A percentile compares a stretch with the other conserved stretches of the same genome.
Conservation (phyloP, 2,888 invertebrate species). For the Lymantria monacha region DNA sequence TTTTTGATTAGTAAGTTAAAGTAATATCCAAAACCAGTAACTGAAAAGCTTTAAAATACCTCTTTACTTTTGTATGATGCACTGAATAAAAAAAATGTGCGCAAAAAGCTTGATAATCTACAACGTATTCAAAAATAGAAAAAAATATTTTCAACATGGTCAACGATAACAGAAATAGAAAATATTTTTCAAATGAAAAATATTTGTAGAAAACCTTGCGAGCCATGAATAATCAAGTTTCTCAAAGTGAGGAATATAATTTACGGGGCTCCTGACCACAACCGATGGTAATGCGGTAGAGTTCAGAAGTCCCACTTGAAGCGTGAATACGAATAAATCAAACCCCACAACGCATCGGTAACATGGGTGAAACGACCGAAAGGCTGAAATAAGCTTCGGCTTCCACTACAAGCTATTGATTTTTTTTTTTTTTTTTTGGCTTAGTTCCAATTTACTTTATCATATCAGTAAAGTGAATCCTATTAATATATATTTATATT, state of each 20-base stretch:
- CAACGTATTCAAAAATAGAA: conserved; percentile 2
- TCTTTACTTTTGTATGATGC: background rate
- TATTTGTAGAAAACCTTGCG: conserved; percentile 11
- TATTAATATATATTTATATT: no score
- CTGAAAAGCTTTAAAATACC: no score
- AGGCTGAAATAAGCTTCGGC: conserved; percentile 24
- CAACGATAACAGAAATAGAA: no score
- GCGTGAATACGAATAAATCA: conserved; percentile 58
- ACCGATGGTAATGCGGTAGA: conserved; percentile 44
- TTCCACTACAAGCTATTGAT: conserved; percentile 22
- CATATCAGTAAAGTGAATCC: no score
- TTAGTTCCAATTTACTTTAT: conserved; percentile 26
- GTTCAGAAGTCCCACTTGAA: conserved; percentile 58
- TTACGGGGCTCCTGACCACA: conserved; percentile 38
- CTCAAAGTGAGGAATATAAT: conserved; percentile 43
- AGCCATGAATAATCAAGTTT: conserved; percentile 35
- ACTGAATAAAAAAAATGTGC: background rate
- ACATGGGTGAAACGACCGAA: conserved; percentile 30
- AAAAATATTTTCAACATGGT: no score
- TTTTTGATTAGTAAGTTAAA: no score
- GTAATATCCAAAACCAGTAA: no score
- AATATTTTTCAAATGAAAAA: conserved; percentile 10
- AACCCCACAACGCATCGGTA: conserved; percentile 52
- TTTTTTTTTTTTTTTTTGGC: conserved; percentile 11
- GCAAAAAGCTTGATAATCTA: conserved; percentile 15